phyloP scores from a whole-genome alignment of 2,888 invertebrate genomes.

The Dryobota labecula region DNA sequence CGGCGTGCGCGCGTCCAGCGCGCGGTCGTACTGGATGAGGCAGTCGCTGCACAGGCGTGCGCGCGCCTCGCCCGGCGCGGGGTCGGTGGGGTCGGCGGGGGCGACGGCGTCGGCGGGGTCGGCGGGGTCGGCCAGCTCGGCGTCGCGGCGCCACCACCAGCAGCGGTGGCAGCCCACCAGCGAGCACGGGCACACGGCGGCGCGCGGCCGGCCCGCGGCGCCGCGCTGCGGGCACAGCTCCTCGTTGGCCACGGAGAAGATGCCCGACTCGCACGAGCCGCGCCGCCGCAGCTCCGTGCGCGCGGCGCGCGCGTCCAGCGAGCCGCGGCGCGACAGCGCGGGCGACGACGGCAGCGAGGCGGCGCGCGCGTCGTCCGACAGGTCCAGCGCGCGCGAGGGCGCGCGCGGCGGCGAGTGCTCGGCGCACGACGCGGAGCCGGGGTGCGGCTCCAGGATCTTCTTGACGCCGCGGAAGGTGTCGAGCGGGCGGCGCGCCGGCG shows the following conservation, averaged over 20 bases:
- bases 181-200: constrained; percentile 83
- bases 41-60: constrained; percentile 78
- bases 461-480: constrained; percentile 95
- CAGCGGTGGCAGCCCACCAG: constrained; percentile 86
- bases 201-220: constrained; percentile 73
- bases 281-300: constrained; percentile 87
- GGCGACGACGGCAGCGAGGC: constrained; percentile 85
- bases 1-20: constrained; percentile 64
- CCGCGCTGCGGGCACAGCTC: constrained; percentile 90
- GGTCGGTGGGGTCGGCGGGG: constrained; percentile 69
- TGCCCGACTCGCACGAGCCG: constrained; percentile 96
- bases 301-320: constrained; percentile 61
- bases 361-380: constrained; percentile 75
- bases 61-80: constrained; percentile 77
- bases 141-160: constrained; percentile 83
- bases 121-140: constrained; percentile 63
- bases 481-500: constrained; percentile 92
- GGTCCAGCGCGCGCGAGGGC: constrained; percentile 58
- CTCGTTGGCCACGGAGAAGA: constrained; percentile 96
- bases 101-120: constrained; percentile 69
- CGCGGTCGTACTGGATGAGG: constrained; percentile 52
- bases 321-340: constrained; percentile 75
- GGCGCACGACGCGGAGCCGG: constrained; percentile 93
- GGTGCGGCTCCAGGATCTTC: constrained; percentile 94
- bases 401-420: constrained; percentile 92